Base-by-base conservation (phyloP, 1,140 invertebrate species). In the Diorhabda carinulata region DNA sequence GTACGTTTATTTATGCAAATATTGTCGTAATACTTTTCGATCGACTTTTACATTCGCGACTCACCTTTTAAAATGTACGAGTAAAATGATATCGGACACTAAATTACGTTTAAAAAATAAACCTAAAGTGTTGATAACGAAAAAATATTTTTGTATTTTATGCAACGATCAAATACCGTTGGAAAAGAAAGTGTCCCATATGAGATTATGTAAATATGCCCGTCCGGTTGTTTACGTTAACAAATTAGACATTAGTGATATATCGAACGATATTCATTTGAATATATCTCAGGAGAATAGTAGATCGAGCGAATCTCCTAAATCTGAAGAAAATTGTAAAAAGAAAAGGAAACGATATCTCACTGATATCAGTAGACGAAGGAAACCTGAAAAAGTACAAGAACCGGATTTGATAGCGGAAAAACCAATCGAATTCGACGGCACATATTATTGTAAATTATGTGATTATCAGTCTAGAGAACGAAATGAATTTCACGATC, bases 401-500 rank as follows among this genome's bases (percentile, higher is more conserved):
- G 58, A 64, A 56, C 68, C 58, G 8, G 74, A 76, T 66, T 64
- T 77, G 61, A 72, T 70, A 66, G 72, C 73, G n/a, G 78, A 78
- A 3, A 59, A 76, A 70, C 75, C 77, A 3, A 69, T 76, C 10
- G 52, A 52, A 40, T 78, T 78, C 68, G 80, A 84, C 9, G 83
- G 84, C 3, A 81, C 80, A 6, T 83, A 84, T 65, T 70, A 79
- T n/a, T 88, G 86, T 66, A 84, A 83, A 59, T 83, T 84, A 57
- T 88, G 87, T 69, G 77, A 81, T 61, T 78, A 79, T 67, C 73
- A 69, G 10, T 80, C 79, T 44, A 71, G 74, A 8, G 77, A 83
- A 57, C 84, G 83, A 71, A 40, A 79, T 7, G 63, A 73, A 2
- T 79, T 89, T 70, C 82, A 86, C 61, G 73, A 77, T 9, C 88